These are phyloP conservation scores for Mus musculus DNA, from an alignment of 2,113 vertebrate genomes.

Conservation along the genomic window GRCm39 chr10:13025501-13026000, in stretches of 20 bases:
- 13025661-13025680: neutral
- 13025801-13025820: conserved; percentile 52
- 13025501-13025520: neutral
- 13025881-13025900: conserved; percentile 62
- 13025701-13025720: neutral
- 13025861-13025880: conserved; percentile 57
- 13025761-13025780: accelerated
- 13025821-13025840: neutral
- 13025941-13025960: neutral
- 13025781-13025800: neutral
- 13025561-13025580: neutral
- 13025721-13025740: neutral
- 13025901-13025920: conserved; percentile 68
- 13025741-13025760: neutral
- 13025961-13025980: neutral
- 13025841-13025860: conserved; percentile 75
- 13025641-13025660: conserved; percentile 7
- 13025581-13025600: neutral
- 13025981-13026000: neutral
- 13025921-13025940: neutral
- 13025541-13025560: neutral
- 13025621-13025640: neutral
- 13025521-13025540: neutral
- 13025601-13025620: neutral
- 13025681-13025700: neutral